Base-by-base conservation (phyloP, 2,797 vertebrate genomes). In the Saxicola maurus region DNA sequence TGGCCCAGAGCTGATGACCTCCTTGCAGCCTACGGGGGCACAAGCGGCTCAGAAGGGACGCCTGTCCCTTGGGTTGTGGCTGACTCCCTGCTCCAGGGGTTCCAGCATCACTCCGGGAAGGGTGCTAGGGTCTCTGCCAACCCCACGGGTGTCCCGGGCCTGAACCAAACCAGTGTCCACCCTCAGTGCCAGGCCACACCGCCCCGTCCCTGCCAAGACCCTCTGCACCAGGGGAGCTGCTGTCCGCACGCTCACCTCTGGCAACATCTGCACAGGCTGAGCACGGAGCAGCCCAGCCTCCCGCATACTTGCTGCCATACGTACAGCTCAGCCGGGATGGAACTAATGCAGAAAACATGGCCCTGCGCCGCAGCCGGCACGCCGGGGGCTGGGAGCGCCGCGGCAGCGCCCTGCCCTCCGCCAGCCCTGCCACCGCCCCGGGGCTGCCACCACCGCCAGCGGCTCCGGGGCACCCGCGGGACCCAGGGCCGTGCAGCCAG, bases 301-400 rank as follows among this genome's bases (percentile, higher is more conserved):
- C 78, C 5, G 1, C 80, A 65, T 85, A 69, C 77, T 89, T 77
- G 79, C 79, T 81, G 93, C 89, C 75, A 27, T 90, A 90, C 33
- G 57, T 88, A 38, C 86, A 78, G 91, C 83, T 86, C 83, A 55
- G 68, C 94, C 4, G 21, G 81, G 56, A 90, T 92, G 95, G 95
- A 95, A 92, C 92, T 91, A 93, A 95, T 90, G 81, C 76, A 53
- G 90, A 91, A 92, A 94, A 90, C 90, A 62, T 73, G 94, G 90
- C 65, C 67, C 62, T 11, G 11, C 1, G 4, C 86, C 2, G 11
- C 67, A 35, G 83, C 83, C 71, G 2, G 69, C 40, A 42, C 60
- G 8, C 8, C 23, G 10, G 14, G 33, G 67, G 67, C 82, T 71
- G 76, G 28, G 77, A 86, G 75, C 4, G 30, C 73, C 5, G 52